Evolutionary conservation across 1,140 invertebrate genomes (phyloP).

Genomic region (Brachionus plicatilis): DNA sequence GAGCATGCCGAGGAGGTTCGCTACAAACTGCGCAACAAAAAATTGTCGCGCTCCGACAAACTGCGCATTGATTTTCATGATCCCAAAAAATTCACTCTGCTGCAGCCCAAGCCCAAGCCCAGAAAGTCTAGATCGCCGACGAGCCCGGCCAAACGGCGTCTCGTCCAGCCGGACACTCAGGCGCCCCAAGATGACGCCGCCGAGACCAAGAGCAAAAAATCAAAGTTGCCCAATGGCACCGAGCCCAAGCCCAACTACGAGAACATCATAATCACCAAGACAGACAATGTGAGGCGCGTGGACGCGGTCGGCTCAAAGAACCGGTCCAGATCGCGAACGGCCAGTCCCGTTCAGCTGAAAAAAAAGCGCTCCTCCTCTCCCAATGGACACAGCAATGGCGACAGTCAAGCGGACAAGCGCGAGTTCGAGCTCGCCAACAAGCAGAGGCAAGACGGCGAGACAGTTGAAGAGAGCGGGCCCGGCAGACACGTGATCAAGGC

Average conservation of each 20-base stretch:
- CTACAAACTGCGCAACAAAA: not conserved
- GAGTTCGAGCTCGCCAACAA: not conserved
- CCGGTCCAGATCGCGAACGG: not conserved
- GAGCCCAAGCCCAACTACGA: not conserved
- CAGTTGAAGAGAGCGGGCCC: not conserved
- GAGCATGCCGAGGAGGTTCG: constrained; percentile 5
- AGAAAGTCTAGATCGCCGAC: not conserved
- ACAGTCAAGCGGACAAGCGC: not conserved
- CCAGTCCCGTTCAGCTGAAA: not conserved
- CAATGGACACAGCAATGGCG: not conserved
- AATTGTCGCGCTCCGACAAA: not conserved
- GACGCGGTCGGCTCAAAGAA: not conserved
- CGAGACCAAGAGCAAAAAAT: not conserved
- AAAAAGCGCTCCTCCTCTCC: not conserved
- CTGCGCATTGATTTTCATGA: constrained; percentile 22
- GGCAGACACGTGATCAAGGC: not conserved
- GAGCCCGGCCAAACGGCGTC: not conserved
- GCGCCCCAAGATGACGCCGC: not conserved
- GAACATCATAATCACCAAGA: constrained; percentile 10
- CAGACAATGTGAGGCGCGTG: not conserved
- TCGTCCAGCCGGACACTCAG: not conserved
- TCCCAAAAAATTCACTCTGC: constrained; percentile 13
- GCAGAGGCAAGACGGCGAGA: not conserved
- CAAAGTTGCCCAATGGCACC: not conserved
- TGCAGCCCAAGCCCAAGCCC: not conserved